phyloP scores from a whole-genome alignment of 2,113 vertebrate genomes.

The Onychorhynchus coronatus region DNA sequence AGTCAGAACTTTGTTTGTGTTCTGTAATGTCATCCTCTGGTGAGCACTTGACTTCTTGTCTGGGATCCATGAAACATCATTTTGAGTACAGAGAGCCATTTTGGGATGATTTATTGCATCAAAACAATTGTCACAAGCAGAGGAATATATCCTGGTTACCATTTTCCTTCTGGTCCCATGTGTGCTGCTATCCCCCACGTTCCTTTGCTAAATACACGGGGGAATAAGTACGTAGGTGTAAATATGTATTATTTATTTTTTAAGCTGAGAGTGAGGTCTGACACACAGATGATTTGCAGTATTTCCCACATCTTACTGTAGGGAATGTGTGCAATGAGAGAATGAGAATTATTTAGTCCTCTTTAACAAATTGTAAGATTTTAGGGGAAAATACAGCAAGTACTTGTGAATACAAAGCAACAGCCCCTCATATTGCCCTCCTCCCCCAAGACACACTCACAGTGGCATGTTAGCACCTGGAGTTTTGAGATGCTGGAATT shows the following conservation, averaged over 20 bases:
- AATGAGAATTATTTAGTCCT: background rate
- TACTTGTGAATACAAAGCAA: background rate
- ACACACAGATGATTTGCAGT: background rate
- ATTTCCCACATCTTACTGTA: background rate
- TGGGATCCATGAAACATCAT: constrained; percentile 50
- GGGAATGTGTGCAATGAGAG: background rate
- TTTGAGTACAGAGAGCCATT: constrained; percentile 54
- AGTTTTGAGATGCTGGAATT: background rate
- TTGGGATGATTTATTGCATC: constrained; percentile 59
- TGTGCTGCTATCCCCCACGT: background rate
- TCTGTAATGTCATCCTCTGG: constrained; percentile 58
- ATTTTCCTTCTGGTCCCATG: background rate
- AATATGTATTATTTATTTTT: constrained; percentile 33
- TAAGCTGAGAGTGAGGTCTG: background rate
- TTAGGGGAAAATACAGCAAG: background rate
- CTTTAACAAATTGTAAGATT: background rate
- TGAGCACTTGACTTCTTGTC: constrained; percentile 63
- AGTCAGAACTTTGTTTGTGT: constrained; percentile 46
- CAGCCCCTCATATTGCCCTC: background rate
- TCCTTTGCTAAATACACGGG: background rate
- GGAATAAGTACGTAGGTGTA: background rate
- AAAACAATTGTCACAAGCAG: constrained; percentile 38
- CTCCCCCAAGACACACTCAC: background rate
- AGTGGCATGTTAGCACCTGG: background rate
- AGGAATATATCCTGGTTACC: constrained; percentile 38